Percentiles rank a stretch among this genome's conserved stretches.
These are phyloP conservation scores for Hypothenemus hampei DNA, from an alignment of 1,140 invertebrate genomes.

Conservation along the genomic window DNA sequence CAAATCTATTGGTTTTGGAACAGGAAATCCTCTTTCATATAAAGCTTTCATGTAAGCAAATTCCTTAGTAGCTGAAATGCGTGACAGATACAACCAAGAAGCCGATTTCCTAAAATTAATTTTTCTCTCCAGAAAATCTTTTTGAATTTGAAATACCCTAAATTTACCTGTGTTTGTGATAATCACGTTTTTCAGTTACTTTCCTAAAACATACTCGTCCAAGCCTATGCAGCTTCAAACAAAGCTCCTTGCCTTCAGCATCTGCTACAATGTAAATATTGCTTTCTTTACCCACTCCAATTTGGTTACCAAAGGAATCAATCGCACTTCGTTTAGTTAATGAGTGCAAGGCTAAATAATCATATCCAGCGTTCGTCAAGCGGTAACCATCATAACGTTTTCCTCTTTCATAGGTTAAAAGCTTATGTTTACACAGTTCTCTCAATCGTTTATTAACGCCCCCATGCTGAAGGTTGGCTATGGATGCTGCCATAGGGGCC, in stretches of 20 bases:
- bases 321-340: conserved; percentile 74
- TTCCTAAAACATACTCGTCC: conserved; percentile 36
- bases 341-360: conserved; percentile 92
- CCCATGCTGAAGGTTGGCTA: conserved; percentile 89
- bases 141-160: no score
- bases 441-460: conserved; percentile 89
- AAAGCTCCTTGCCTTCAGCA: conserved; percentile 68
- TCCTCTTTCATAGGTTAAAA: conserved; percentile 89
- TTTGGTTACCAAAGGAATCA: conserved; percentile 92
- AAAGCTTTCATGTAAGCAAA: conserved; percentile 98
- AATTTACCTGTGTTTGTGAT: conserved; percentile 70
- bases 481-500: conserved; percentile 79
- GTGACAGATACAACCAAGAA: conserved; percentile 97
- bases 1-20: conserved; percentile 91
- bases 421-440: conserved; percentile 84
- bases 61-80: conserved; percentile 95
- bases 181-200: conserved; percentile 82
- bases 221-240: conserved; percentile 85
- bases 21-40: conserved; percentile 85
- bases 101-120: conserved; percentile 60
- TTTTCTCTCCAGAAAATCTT: no score
- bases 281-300: conserved; percentile 97
- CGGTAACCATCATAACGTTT: conserved; percentile 95
- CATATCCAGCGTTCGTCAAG: conserved; percentile 93
- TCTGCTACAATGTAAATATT: conserved; percentile 88